Evolutionary conservation across 2,888 invertebrate species (phyloP).

Genomic region (Esperia sulphurella): DNA sequence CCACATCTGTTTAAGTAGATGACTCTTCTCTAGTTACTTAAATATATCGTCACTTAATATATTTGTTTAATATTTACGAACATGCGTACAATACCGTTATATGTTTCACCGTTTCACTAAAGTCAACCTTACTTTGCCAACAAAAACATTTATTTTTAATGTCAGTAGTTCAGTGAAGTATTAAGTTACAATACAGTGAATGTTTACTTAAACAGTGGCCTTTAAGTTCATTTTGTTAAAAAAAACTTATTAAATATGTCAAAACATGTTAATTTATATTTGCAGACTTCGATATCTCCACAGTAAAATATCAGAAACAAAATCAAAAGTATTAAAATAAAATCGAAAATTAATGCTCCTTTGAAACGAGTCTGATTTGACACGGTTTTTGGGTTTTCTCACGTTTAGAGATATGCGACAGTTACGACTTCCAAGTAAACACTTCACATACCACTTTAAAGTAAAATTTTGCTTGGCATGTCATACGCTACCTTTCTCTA

Average conservation of each 20-base stretch:
- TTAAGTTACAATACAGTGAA: neutral
- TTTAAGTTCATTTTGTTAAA: too few relatives aligned
- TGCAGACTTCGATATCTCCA: too few relatives aligned
- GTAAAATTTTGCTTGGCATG: too few relatives aligned
- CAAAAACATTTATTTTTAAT: neutral
- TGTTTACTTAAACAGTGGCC: constrained; percentile 3
- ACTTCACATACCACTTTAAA: too few relatives aligned
- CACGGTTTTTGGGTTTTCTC: too few relatives aligned
- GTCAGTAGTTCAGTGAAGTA: neutral
- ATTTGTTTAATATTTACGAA: neutral
- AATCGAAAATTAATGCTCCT: neutral
- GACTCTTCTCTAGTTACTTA: neutral
- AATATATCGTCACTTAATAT: neutral
- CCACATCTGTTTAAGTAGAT: neutral
- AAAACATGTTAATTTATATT: too few relatives aligned
- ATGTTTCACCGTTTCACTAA: neutral
- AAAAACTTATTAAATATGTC: neutral
- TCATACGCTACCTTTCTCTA: too few relatives aligned
- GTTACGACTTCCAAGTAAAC: too few relatives aligned
- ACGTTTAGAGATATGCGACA: too few relatives aligned
- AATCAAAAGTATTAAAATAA: neutral
- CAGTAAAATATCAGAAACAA: neutral
- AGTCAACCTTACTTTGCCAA: neutral
- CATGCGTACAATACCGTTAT: neutral
- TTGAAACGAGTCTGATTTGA: neutral